Base-by-base conservation (phyloP, 2,797 vertebrate genomes). In the Choloepus didactylus region DNA sequence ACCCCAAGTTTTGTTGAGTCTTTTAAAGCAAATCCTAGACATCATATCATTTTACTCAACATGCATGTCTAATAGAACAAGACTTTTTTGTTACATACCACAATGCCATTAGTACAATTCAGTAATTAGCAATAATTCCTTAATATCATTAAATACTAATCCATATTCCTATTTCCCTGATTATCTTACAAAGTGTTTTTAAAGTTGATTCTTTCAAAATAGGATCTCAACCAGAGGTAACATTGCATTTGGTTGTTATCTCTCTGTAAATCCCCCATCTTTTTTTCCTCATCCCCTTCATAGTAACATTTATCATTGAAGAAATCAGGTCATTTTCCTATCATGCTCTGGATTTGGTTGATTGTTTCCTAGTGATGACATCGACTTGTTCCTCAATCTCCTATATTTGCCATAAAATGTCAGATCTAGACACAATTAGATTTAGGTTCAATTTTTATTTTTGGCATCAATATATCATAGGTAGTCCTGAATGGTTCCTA, bases 201-300 rank as follows among this genome's bases (percentile, higher is more conserved):
- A 87, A 93, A 92, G 54, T 69, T 83, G 49, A 41, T 86, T 82
- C 89, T 89, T 64, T 25, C 25, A 92, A 94, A 94, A 70, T 83
- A 90, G 15, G 44, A 85, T 64, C 46, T 11, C 85, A 79, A 62
- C 54, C 62, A 70, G 87, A 87, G 66, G 60, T 66, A 95, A 90
- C 51, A 92, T 31, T 90, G 44, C 38, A 93, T 77, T 81, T 82
- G 9, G 69, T 82, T 86, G 35, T 69, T 86, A 77, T 41, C 70
- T 83, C 51, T 69, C 70, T 85, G 16, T 91, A 62, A 44, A 6
- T 67, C 77, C 77, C 72, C 21, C 21, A 60, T 89, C 15, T 81
- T 46, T 62, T 64, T 84, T 95, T 56, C 56, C 14, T 82, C 38
- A 72, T 83, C 44, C 25, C 29, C 35, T 56, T 92, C 93, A 72